Evolutionary conservation across 1,140 invertebrate genomes (phyloP).

Genomic region (Leptinotarsa undecemlineata): DNA sequence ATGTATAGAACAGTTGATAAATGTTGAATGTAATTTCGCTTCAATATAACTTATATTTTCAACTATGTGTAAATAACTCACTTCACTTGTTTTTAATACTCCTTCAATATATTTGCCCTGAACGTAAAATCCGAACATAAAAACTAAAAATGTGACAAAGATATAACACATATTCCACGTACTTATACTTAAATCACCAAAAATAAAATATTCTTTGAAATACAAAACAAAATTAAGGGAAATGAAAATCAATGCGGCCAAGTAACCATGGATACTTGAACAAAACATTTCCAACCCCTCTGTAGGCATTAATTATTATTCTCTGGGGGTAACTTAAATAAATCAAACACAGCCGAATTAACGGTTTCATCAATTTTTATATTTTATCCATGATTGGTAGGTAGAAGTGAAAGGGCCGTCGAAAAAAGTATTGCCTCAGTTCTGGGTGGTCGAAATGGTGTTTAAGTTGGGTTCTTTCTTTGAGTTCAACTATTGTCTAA

Average conservation of each 20-base stretch:
- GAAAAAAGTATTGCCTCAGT: too few relatives aligned
- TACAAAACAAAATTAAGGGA: not conserved
- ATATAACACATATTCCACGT: not conserved
- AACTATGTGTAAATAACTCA: constrained; percentile 14
- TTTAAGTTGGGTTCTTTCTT: too few relatives aligned
- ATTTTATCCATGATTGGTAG: too few relatives aligned
- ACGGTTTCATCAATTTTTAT: too few relatives aligned
- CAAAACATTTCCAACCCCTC: not conserved
- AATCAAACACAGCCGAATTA: too few relatives aligned
- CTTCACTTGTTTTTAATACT: constrained; percentile 33
- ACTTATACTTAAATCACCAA: not conserved
- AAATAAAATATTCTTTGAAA: not conserved
- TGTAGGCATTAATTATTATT: not conserved
- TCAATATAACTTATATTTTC: too few relatives aligned
- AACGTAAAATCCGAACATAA: constrained; percentile 1
- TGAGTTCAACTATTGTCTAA: too few relatives aligned
- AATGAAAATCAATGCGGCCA: not conserved
- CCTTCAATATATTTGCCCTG: constrained; percentile 34
- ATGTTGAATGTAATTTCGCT: too few relatives aligned
- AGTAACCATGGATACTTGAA: not conserved
- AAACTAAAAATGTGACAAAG: constrained; percentile 8
- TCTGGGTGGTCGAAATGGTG: too few relatives aligned
- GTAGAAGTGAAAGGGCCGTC: too few relatives aligned
- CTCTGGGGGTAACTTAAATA: too few relatives aligned
- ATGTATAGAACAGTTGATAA: too few relatives aligned